Evolutionary conservation across 2,797 vertebrate genomes (phyloP), one percentile per base, ranked within the genome.

Genomic region (Etheostoma nigrum): DNA sequence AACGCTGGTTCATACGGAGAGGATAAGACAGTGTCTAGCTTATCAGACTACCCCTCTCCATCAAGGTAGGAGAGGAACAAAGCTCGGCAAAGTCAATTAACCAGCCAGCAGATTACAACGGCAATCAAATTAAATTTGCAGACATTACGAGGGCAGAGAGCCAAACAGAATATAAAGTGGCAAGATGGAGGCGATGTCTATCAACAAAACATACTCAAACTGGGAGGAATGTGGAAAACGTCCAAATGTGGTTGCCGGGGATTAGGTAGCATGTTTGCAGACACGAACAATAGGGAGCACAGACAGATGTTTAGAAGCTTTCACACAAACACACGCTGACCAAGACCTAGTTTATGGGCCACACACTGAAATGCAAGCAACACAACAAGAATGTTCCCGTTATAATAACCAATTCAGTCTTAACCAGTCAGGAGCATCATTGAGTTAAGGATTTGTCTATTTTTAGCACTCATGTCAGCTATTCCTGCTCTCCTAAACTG

Each of bases 81-180:
- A 86, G 84, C 88, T 86, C 36, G n/a, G 86, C 87, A 91, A 94
- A 94, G 92, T 94, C 93, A 94, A 95, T 95, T 94, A 94, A 93
- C 78, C 88, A 87, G 86, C 91, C 40, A 67, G 86, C 87, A 93
- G 92, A 95, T 94, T 94, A 93, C 89, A 87, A 90, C 83, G 79
- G 86, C 90, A 91, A 91, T 90, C 90, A 93, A 95, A 96, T 94
- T 93, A 93, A 93, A 95, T 91, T 91, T 48, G 66, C 87, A 89
- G 82, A 92, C 89, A 74, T 80, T 72, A 84, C n/a, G 81, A 89
- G 88, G 83, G 84, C 79, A 83, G 55, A 40, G 74, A 85, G 89
- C 91, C 91, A 91, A 86, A 79, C 67, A 10, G 90, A 91, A 90
- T 91, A 84, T 85, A 87, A 91, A 93, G 85, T 86, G 76, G 77